Conservation (phyloP, 2,113 vertebrate species). For the Actenoides lindsayi region DNA sequence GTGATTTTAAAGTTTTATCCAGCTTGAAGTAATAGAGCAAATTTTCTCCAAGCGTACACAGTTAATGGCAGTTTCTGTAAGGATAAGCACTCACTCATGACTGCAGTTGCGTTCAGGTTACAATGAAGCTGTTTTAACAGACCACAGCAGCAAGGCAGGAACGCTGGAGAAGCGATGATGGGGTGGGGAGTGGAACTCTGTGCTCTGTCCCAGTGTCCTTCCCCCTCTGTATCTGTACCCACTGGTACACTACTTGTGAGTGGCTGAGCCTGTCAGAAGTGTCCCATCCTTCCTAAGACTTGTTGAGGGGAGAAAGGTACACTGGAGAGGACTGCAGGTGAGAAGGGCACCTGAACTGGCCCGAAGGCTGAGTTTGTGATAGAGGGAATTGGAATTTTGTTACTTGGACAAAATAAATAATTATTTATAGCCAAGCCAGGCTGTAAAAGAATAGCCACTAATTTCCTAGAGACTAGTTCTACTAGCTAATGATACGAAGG, state of each 20-base stretch:
- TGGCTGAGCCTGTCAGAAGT: neutral
- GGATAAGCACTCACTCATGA: neutral
- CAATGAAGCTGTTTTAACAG: neutral
- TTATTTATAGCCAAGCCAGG: neutral
- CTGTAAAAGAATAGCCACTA: neutral
- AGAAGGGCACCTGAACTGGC: neutral
- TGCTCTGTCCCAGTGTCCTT: neutral
- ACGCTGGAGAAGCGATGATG: neutral
- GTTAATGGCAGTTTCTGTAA: neutral
- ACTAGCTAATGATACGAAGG: neutral
- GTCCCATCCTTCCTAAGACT: neutral
- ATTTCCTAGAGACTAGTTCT: neutral
- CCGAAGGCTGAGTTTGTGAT: neutral
- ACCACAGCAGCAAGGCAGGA: neutral
- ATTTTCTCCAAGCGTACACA: neutral
- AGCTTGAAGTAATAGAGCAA: neutral
- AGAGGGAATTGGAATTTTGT: neutral
- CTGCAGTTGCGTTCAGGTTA: neutral
- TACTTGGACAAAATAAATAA: neutral
- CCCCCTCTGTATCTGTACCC: neutral
- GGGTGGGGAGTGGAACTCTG: accelerated
- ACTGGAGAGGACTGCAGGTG: neutral
- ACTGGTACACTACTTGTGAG: accelerated
- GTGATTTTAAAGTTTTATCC: neutral
- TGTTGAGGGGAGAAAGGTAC: neutral